These are phyloP conservation scores for Drosophila parvula DNA, from an alignment of 1,140 invertebrate species.

Conservation along the genomic window DNA sequence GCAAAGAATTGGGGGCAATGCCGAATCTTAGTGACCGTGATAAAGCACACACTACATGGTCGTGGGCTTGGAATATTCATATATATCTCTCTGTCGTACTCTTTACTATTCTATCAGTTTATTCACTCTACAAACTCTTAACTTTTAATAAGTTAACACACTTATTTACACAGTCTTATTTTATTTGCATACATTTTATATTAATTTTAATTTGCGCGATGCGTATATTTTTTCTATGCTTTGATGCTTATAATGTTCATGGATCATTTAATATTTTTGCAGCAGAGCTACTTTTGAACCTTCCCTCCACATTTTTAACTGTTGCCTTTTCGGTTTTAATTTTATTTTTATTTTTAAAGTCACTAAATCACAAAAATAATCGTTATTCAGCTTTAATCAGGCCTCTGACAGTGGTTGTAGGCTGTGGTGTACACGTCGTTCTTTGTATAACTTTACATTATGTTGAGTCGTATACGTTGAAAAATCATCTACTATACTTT, in stretches of 20 bases:
- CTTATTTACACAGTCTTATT: conserved; percentile 92
- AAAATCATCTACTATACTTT: conserved; percentile 69
- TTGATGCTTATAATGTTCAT: conserved; percentile 94
- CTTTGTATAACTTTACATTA: conserved; percentile 92
- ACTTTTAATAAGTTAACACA: conserved; percentile 92
- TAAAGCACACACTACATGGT: conserved; percentile 86
- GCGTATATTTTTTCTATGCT: conserved; percentile 93
- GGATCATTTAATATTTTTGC: conserved; percentile 90
- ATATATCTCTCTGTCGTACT: conserved; percentile 93
- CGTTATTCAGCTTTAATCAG: conserved; percentile 89
- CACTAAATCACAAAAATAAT: conserved; percentile 87
- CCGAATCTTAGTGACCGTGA: conserved; percentile 63
- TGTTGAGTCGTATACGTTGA: conserved; percentile 86
- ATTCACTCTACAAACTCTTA: conserved; percentile 92
- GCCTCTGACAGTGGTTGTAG: conserved; percentile 89
- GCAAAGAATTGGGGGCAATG: conserved; percentile 5
- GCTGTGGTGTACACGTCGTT: conserved; percentile 89
- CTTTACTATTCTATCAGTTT: conserved; percentile 92
- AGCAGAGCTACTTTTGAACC: conserved; percentile 91
- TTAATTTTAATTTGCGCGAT: conserved; percentile 91
- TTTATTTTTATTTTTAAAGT: conserved; percentile 91
- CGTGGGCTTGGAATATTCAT: conserved; percentile 94
- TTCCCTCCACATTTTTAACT: conserved; percentile 92
- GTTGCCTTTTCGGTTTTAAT: conserved; percentile 94
- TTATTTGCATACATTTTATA: conserved; percentile 92